phyloP scores from a whole-genome alignment of 2,113 vertebrate species.

The Daubentonia madagascariensis region DNA sequence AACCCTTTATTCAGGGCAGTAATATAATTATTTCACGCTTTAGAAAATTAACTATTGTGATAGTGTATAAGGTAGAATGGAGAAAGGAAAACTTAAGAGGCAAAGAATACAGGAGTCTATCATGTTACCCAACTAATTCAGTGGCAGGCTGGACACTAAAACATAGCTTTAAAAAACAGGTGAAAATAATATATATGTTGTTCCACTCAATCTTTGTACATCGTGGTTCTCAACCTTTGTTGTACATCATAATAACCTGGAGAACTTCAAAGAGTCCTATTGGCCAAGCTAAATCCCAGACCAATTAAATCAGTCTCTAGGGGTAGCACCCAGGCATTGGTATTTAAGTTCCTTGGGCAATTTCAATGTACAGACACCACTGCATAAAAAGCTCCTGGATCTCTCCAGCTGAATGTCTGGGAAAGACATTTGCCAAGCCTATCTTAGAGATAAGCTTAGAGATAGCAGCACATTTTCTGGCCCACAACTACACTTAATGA shows the following conservation, averaged over 20 bases:
- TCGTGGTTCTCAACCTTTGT: neutral
- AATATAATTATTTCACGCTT: conserved; percentile 16
- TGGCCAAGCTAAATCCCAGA: neutral
- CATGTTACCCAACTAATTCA: neutral
- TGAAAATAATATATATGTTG: neutral
- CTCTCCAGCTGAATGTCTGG: neutral
- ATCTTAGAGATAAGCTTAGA: neutral
- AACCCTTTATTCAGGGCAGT: neutral
- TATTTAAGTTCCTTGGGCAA: neutral
- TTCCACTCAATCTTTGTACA: conserved; percentile 8
- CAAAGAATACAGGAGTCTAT: neutral
- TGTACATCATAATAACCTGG: neutral
- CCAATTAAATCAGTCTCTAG: neutral
- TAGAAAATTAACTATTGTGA: neutral
- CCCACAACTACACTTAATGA: neutral
- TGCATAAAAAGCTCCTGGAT: neutral
- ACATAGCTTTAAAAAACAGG: neutral
- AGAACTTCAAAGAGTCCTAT: neutral
- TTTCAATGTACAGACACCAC: neutral
- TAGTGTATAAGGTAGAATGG: neutral
- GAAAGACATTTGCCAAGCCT: neutral
- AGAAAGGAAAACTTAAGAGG: neutral
- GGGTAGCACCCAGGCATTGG: neutral
- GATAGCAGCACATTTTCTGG: neutral
- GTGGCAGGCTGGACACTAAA: neutral